These are phyloP conservation scores for Passerina amoena DNA, from an alignment of 2,113 vertebrate species.

Conservation along the genomic window DNA sequence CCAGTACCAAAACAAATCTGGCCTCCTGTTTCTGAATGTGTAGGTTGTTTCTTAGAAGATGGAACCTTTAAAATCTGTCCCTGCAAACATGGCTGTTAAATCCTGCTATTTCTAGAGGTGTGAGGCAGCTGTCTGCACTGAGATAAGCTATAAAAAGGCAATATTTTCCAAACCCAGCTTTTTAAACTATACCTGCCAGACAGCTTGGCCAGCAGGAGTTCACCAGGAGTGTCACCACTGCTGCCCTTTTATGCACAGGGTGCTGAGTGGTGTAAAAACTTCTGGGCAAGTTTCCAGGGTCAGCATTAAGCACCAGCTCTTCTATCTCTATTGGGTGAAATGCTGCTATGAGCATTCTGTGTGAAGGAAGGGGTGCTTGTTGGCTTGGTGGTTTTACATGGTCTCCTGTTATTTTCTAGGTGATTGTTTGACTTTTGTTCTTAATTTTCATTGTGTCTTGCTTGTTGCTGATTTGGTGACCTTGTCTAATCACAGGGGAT, in stretches of 20 bases:
- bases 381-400: not conserved
- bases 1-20: conserved; percentile 65
- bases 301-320: not conserved
- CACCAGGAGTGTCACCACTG: not conserved
- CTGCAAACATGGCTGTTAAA: conserved; percentile 53
- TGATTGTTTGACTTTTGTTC: not conserved
- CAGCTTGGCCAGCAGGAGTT: not conserved
- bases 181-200: conserved; percentile 29
- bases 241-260: not conserved
- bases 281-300: conserved; percentile 13
- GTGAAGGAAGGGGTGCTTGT: not conserved
- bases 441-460: not conserved
- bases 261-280: not conserved
- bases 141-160: conserved; percentile 53
- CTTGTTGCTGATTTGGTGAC: not conserved
- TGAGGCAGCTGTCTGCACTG: conserved; percentile 15
- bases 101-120: conserved; percentile 45
- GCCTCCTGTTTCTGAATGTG: conserved; percentile 61
- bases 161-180: not conserved
- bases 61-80: conserved; percentile 62
- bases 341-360: not conserved
- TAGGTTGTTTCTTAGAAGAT: conserved; percentile 66
- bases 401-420: not conserved
- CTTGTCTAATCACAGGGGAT: not conserved
- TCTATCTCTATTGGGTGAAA: not conserved